Base-by-base conservation (phyloP, 2,113 vertebrate species). In the Lasiurus borealis region DNA sequence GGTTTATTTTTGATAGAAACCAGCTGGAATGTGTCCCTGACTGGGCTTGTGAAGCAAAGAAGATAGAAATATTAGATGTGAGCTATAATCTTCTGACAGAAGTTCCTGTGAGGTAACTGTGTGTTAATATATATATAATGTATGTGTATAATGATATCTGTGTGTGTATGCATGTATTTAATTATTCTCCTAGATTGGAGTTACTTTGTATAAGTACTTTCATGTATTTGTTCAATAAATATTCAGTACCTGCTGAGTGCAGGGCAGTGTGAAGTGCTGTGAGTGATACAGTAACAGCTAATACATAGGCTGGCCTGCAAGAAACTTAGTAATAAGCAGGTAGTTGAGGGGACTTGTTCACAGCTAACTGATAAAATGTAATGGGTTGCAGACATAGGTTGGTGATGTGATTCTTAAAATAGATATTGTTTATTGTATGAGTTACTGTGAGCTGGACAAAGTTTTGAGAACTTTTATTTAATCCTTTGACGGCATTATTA, bases 1-100 rank as follows among this genome's bases (percentile, higher is more conserved):
- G 83, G 64, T 78, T 71, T 96, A 75, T 83, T 97, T 93, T 98
- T 94, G 89, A 64, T 97, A 99, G 99, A 98, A 99, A 99, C 97
- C 98, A 99, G 40, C 98, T 99, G 96, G 99, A 99, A 90, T 98
- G 98, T 95, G 95, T 99, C 81, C 99, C 99, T 31, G 99, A 99
- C 95, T 99, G 99, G 99, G 98, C 99, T 92, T 99, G 99, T 98
- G 99, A 99, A 98, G 98, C 99, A 98, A 99, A 99, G 97, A 99
- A 99, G 97, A 98, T 99, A 88, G 99, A 99, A 98, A 97, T 99
- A 98, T 95, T 99, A 98, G 99, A 99, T 71, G 71, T 99, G 96
- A 99, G 99, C 72, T 98, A 99, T 97, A 99, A 99, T 97, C 98
- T 99, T 71, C 98, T 99, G 95, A 97, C 98, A 91, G 99, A 99